Evolutionary conservation across 2,888 invertebrate species (phyloP), one percentile per base, ranked within the genome.

Genomic region (Sinhomidia bicolor): DNA sequence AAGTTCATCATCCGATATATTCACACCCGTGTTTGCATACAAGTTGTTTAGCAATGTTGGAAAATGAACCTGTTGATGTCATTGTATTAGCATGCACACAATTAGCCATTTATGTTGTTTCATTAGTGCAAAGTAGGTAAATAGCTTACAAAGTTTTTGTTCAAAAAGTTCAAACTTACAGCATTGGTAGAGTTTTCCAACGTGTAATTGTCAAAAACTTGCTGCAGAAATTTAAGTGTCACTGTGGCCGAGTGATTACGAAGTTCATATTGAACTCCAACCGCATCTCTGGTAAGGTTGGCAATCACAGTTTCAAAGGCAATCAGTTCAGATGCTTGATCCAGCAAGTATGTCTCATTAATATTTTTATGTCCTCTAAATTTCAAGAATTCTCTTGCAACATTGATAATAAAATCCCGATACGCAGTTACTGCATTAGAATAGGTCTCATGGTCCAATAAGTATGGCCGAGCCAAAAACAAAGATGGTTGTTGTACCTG

Each of bases 401-500:
- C 95, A 92, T 96, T 96, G 12, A 95, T 94, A 93, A 98, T 95
- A 93, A 97, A 97, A 17, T 94, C 94, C 92, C 96, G 96, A 93
- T 99, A 99, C 1, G 98, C 98, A 79, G 95, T 95, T 54, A 96
- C 93, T 96, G 97, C 76, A 95, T 95, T 93, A 94, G 94, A 93
- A 96, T 96, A 74, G 94, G 94, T 93, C 26, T 93, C 93, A 41
- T 95, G 95, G 93, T 96, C 96, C 9, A 95, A 93, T 93, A 95
- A 95, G 91, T 95, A 95, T 88, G 94, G 94, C 92, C 94, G 93
- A 95, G 95, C 94, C 95, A 99, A 93, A 93, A 96, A 97, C 92
- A 98, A 94, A 78, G 96, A 96, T 0, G 98, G 97, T 94, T 98
- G 98, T 94, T 99, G 98, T 92, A 99, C 96, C 95, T 98, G 36